These are phyloP conservation scores for Clupea harengus DNA, from an alignment of 2,113 vertebrate genomes.

Conservation along the genomic window DNA sequence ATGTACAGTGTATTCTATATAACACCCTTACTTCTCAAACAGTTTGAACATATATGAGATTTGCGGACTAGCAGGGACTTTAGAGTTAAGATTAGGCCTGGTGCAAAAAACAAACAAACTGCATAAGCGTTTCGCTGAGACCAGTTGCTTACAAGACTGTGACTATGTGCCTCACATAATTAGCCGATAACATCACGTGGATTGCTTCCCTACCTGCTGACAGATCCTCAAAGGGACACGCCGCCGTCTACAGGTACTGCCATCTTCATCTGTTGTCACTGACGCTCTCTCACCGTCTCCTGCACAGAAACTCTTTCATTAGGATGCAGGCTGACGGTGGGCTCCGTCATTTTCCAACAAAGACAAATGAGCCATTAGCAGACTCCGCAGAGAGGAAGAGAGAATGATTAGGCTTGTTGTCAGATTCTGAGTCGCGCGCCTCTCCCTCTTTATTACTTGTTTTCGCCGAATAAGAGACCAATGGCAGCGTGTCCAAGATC, in stretches of 20 bases:
- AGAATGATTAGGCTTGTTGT: constrained; percentile 36
- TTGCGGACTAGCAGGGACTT: no score
- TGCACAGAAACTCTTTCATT: background rate
- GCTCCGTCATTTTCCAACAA: constrained; percentile 41
- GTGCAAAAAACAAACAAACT: no score
- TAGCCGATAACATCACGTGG: background rate
- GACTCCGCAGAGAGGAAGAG: constrained; percentile 11
- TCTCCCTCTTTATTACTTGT: background rate
- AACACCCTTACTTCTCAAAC: no score
- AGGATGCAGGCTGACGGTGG: constrained; percentile 25
- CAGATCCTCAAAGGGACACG: background rate
- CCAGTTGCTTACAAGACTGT: no score
- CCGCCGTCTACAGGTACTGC: background rate
- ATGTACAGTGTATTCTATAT: no score
- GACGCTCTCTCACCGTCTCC: background rate
- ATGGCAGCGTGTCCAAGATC: background rate
- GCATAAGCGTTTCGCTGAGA: no score
- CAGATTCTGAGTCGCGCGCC: background rate
- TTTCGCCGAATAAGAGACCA: background rate
- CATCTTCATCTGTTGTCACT: background rate
- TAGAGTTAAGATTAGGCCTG: no score
- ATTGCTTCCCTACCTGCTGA: background rate
- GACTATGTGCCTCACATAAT: background rate
- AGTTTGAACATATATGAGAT: no score
- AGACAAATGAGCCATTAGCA: constrained; percentile 36